Base-by-base conservation (phyloP, 2,888 invertebrate genomes). In the Polydesmus complanatus region DNA sequence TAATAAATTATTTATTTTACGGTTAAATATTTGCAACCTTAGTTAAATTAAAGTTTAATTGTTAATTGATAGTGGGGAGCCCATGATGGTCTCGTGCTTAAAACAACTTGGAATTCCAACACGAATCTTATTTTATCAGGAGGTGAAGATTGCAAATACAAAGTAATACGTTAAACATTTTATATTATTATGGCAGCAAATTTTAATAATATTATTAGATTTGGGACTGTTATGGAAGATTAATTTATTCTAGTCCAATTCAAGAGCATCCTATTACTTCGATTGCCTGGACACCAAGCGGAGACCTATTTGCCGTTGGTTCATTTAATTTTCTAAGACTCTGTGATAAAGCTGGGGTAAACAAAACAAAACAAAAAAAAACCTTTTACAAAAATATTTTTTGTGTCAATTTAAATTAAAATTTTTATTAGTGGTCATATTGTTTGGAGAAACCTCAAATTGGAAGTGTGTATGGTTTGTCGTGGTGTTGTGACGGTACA, bases 401-500 rank as follows among this genome's bases (percentile, higher is more conserved):
- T 55, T 49, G 54, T 26, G n/a, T 50, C 48, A 48, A 25, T 37
- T 64, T 47, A 54, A 19, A 19, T 3, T 19, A 47, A 25, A 23
- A 1, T 27, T 60, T 64, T 56, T 73, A 72, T 1, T 69, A 95
- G 92, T 97, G 96, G 95, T 89, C 93, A 0, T 85, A 94, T 73
- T 88, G 88, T 56, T 78, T 96, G 65, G 94, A 94, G 66, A 87
- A 92, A 68, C 87, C 92, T 2, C 79, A 81, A 65, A 85, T 88
- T 1, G 97, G 97, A 3, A 93, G 93, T 67, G 83, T 98, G 63
- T 91, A 90, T 72, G 82, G 83, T 65, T 77, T 96, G 55, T 82
- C 87, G 2, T 98, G 97, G 97, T 95, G 95, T 1, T 83, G 84
- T 57, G 97, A 98, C 76, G 91, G 95, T 2, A 96, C 95, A 0